phyloP scores from a whole-genome alignment of 2,888 invertebrate species.

The Boloria euphrosyne region DNA sequence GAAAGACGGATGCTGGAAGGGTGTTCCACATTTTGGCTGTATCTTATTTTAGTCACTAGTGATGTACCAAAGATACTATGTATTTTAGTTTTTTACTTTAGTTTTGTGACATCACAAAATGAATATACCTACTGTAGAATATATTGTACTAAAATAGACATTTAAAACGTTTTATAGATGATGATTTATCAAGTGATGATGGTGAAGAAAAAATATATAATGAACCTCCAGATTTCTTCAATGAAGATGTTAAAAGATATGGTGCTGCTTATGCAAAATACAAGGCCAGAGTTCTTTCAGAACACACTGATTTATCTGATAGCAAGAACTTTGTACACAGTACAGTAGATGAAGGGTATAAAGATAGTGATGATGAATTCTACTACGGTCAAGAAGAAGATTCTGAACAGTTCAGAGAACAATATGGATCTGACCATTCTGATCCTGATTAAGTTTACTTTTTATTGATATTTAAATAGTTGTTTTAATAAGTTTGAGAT shows the following conservation, averaged over 20 bases:
- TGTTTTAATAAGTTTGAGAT: background rate
- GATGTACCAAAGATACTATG: too few relatives aligned
- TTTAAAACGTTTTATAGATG: slow-evolving; percentile 50
- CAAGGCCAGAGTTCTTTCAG: slow-evolving; percentile 76
- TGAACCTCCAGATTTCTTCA: slow-evolving; percentile 57
- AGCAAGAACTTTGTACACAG: slow-evolving; percentile 56
- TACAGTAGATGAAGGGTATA: slow-evolving; percentile 57
- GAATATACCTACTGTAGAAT: too few relatives aligned
- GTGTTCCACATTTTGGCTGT: too few relatives aligned
- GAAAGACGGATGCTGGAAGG: too few relatives aligned
- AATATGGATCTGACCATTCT: slow-evolving; percentile 58
- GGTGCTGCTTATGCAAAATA: slow-evolving; percentile 86
- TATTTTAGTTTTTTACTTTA: background rate
- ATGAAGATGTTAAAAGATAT: slow-evolving; percentile 82
- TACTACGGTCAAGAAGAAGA: slow-evolving; percentile 75
- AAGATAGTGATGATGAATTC: slow-evolving; percentile 71
- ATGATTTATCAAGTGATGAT: slow-evolving; percentile 75
- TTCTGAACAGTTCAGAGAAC: slow-evolving; percentile 59
- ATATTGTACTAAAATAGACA: too few relatives aligned
- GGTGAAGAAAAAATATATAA: slow-evolving; percentile 74
- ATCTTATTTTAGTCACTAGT: background rate
- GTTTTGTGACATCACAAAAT: background rate
- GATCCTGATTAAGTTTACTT: slow-evolving; percentile 50
- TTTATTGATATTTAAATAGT: background rate
- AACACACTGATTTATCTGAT: slow-evolving; percentile 49